phyloP scores from a whole-genome alignment of 2,888 invertebrate species.

The Drosophila anceps region DNA sequence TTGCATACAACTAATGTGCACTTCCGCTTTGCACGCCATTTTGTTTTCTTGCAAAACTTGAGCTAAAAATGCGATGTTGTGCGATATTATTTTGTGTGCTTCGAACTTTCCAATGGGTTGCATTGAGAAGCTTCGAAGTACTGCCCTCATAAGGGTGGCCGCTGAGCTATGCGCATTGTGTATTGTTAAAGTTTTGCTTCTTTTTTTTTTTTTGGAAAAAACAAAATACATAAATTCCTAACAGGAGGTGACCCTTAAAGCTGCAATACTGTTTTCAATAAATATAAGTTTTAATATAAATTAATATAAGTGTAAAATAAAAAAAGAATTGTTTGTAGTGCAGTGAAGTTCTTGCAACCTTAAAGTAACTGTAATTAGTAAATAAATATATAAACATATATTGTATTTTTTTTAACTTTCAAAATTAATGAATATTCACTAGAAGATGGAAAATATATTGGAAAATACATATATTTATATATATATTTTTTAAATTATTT shows the following conservation, averaged over 20 bases:
- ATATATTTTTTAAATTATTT: no score
- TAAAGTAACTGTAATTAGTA: no score
- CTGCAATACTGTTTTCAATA: conserved; percentile 6
- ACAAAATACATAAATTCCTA: conserved; percentile 37
- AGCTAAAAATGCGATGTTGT: conserved; percentile 70
- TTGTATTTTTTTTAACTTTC: no score
- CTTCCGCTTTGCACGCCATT: conserved; percentile 77
- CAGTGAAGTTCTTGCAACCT: not conserved
- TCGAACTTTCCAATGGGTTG: conserved; percentile 63
- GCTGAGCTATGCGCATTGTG: conserved; percentile 45
- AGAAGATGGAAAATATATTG: no score
- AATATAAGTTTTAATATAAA: not conserved
- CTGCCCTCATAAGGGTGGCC: not conserved
- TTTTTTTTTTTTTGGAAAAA: not conserved
- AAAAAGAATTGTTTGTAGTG: not conserved
- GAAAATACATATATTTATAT: no score
- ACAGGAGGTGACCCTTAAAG: conserved; percentile 43
- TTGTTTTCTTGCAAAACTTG: conserved; percentile 65
- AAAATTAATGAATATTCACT: no score
- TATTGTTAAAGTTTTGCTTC: conserved; percentile 41
- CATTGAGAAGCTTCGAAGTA: conserved; percentile 1
- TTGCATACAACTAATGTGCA: conserved; percentile 80
- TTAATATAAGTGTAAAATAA: not conserved
- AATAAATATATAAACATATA: no score
- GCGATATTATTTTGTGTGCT: conserved; percentile 73